A percentile compares a stretch with the other conserved stretches of the same genome.
These are phyloP conservation scores for Gandaritis pyraliata DNA, from an alignment of 2,888 invertebrate species.

Conservation along the genomic window DNA sequence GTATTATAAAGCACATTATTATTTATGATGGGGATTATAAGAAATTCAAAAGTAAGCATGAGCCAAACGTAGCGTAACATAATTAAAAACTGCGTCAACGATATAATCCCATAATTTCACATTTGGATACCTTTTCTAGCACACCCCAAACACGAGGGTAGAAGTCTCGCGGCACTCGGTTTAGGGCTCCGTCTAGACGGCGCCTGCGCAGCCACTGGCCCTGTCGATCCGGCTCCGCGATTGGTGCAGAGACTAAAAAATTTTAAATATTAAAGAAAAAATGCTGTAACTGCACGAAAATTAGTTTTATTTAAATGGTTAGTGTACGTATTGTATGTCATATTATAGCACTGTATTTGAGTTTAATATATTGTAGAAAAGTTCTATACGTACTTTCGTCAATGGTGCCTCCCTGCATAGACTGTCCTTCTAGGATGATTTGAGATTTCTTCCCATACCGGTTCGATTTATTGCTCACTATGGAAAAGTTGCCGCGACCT, in stretches of 20 bases:
- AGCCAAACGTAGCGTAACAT: too few relatives aligned
- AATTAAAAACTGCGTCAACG: too few relatives aligned
- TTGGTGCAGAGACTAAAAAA: constrained; percentile 59
- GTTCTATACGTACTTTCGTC: constrained; percentile 68
- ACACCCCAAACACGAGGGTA: constrained; percentile 97
- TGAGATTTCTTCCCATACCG: constrained; percentile 92
- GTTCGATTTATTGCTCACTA: constrained; percentile 94
- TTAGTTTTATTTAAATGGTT: background rate
- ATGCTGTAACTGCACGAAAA: too few relatives aligned
- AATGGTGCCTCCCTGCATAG: constrained; percentile 64
- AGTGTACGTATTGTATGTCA: too few relatives aligned
- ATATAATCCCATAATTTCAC: too few relatives aligned
- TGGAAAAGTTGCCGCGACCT: constrained; percentile 93
- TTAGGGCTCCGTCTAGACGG: constrained; percentile 97
- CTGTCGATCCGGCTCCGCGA: constrained; percentile 91
- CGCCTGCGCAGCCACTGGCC: constrained; percentile 98
- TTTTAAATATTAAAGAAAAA: too few relatives aligned
- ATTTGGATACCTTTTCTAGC: constrained; percentile 88
- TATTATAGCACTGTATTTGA: background rate
- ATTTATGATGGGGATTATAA: too few relatives aligned
- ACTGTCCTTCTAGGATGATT: constrained; percentile 75
- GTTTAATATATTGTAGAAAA: background rate
- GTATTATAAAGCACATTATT: too few relatives aligned
- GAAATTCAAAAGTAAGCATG: too few relatives aligned
- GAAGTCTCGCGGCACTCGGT: constrained; percentile 98